phyloP scores from a whole-genome alignment of 2,888 invertebrate species.

The Microchrysa polita region DNA sequence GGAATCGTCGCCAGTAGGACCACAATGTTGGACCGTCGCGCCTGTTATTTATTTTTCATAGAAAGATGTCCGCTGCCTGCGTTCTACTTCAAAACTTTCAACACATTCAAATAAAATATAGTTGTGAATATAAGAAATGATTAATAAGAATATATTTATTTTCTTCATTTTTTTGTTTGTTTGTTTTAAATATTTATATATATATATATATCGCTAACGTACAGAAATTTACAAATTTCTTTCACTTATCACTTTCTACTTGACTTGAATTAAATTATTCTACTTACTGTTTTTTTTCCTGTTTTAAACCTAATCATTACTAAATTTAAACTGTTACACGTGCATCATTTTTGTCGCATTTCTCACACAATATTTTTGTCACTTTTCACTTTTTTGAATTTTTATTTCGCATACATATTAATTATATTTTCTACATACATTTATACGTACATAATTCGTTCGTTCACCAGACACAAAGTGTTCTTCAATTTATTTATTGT shows the following conservation, averaged over 20 bases:
- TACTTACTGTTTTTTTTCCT: constrained; percentile 34
- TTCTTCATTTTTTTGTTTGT: constrained; percentile 19
- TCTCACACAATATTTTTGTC: constrained; percentile 6
- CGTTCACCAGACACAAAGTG: background rate
- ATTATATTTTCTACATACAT: background rate
- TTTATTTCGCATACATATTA: background rate
- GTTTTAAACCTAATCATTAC: constrained; percentile 19
- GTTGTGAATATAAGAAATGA: constrained; percentile 5
- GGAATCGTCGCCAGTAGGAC: no score
- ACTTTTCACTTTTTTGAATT: no score
- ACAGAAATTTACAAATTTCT: constrained; percentile 34
- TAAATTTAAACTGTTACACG: constrained; percentile 13
- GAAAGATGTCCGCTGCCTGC: no score
- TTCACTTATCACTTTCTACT: constrained; percentile 37
- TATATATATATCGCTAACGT: constrained; percentile 14
- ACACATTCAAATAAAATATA: background rate
- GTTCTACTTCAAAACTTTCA: no score
- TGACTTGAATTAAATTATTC: constrained; percentile 38
- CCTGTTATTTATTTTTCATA: no score
- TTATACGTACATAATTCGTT: background rate
- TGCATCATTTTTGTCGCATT: constrained; percentile 12
- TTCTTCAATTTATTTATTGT: no score
- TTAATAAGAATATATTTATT: constrained; percentile 33
- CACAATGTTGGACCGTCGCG: no score
- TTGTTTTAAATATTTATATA: constrained; percentile 2